Conservation (phyloP, 2,888 invertebrate genomes). For the Drosophila leonis region DNA sequence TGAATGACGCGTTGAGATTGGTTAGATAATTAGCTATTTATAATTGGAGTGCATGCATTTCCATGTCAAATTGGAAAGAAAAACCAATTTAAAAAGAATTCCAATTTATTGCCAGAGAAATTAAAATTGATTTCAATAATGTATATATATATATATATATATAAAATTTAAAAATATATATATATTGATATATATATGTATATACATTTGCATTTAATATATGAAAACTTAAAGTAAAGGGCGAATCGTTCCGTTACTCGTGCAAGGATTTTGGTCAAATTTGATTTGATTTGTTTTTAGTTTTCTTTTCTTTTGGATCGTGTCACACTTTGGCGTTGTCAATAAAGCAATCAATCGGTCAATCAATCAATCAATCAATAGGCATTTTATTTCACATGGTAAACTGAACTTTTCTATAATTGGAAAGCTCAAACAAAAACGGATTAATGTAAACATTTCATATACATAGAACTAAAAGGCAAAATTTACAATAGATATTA, state of each 20-base stretch:
- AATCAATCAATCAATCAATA: slow-evolving; percentile 33
- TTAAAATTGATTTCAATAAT: slow-evolving; percentile 10
- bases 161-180: slow-evolving; percentile 2
- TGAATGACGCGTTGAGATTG: slow-evolving; percentile 13
- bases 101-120: slow-evolving; percentile 78
- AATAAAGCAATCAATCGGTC: slow-evolving; percentile 20
- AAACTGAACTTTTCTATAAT: slow-evolving; percentile 56
- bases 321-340: slow-evolving; percentile 28
- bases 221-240: slow-evolving; percentile 74
- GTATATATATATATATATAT: slow-evolving; percentile 13
- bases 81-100: slow-evolving; percentile 55
- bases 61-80: slow-evolving; percentile 13
- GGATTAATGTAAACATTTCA: slow-evolving; percentile 35
- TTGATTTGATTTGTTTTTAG: slow-evolving; percentile 23
- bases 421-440: slow-evolving; percentile 54
- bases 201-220: slow-evolving; percentile 2
- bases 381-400: slow-evolving; percentile 44
- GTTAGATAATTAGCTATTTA: slow-evolving; percentile 16
- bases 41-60: slow-evolving; percentile 28
- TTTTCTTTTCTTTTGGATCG: slow-evolving; percentile 6
- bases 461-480: slow-evolving; percentile 32
- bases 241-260: slow-evolving; percentile 85
- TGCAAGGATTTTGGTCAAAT: slow-evolving; percentile 83
- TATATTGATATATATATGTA: slow-evolving; percentile 12
- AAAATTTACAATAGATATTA: slow-evolving; percentile 19